A percentile compares a stretch with the other conserved stretches of the same genome.
These are phyloP conservation scores for Sphenopsis melanotis DNA, from an alignment of 2,797 vertebrate species.

Conservation along the genomic window DNA sequence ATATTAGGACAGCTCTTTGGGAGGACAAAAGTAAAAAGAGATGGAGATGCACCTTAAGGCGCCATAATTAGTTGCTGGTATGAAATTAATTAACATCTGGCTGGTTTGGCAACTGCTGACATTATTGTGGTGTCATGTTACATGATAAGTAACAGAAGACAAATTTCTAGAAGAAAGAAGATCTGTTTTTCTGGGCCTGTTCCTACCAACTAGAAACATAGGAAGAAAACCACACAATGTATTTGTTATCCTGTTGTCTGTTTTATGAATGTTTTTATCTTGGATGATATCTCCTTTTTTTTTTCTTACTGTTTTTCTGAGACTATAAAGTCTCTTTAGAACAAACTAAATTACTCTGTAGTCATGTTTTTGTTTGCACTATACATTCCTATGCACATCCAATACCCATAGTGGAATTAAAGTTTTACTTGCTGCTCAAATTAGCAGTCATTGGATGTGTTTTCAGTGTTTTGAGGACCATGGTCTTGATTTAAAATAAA, in stretches of 20 bases:
- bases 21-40: background rate
- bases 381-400: background rate
- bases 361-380: background rate
- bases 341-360: background rate
- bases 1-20: background rate
- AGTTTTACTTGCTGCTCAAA: background rate
- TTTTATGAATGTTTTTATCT: background rate
- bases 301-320: background rate
- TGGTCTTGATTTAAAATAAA: background rate
- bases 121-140: background rate
- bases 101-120: background rate
- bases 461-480: background rate
- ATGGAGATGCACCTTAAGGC: background rate
- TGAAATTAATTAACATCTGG: constrained; percentile 26
- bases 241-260: background rate
- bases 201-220: background rate
- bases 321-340: background rate
- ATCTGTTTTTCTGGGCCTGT: background rate
- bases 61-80: background rate
- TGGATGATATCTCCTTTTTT: background rate
- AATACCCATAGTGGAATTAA: background rate
- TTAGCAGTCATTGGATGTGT: background rate
- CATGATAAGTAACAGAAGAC: background rate
- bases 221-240: background rate
- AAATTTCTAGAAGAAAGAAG: background rate